Conservation (phyloP, 2,113 vertebrate genomes). For the Seriola rivoliana region DNA sequence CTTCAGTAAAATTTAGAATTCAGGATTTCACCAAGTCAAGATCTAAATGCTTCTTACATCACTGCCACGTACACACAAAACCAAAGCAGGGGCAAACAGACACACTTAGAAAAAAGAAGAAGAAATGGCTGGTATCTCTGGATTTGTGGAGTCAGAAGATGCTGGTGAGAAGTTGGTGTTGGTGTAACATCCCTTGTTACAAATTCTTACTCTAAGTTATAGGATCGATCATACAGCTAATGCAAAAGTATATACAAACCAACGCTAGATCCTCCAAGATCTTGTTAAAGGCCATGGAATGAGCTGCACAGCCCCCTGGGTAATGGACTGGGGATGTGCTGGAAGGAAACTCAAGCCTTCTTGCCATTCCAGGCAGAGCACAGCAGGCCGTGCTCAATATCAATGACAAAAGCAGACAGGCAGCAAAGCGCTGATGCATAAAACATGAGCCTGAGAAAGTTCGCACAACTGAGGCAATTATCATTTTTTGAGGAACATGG, state of each 20-base stretch:
- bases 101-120: background rate
- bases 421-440: conserved; percentile 75
- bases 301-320: conserved; percentile 72
- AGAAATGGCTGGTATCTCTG: background rate
- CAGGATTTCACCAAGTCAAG: background rate
- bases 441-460: conserved; percentile 77
- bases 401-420: conserved; percentile 80
- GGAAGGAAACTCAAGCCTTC: conserved; percentile 71
- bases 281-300: conserved; percentile 68
- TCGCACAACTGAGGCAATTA: conserved; percentile 54
- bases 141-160: background rate
- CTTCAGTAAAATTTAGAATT: background rate
- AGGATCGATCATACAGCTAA: background rate
- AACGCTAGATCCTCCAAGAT: conserved; percentile 48
- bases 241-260: conserved; percentile 16
- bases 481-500: conserved; percentile 36
- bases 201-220: background rate
- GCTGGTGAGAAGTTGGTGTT: background rate
- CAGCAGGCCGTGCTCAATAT: conserved; percentile 63
- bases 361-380: conserved; percentile 74
- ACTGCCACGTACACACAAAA: background rate
- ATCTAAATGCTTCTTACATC: background rate
- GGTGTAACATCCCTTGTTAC: background rate
- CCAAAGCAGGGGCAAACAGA: background rate
- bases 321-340: conserved; percentile 70